phyloP scores from a whole-genome alignment of 1,140 invertebrate species.

The Aphaenogaster rudis region DNA sequence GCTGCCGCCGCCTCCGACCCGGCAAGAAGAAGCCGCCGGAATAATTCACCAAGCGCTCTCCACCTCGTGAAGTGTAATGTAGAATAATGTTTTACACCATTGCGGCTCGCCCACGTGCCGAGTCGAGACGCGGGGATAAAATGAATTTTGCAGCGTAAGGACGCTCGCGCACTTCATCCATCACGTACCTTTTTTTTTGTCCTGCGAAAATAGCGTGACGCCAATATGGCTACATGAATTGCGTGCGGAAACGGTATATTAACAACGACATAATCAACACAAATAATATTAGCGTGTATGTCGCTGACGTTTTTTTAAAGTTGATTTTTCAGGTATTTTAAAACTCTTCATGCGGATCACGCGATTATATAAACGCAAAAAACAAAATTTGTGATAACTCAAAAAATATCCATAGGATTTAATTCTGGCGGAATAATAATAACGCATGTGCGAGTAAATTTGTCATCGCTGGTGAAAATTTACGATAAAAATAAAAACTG shows the following conservation, averaged over 20 bases:
- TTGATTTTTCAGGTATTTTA: neutral
- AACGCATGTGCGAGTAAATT: neutral
- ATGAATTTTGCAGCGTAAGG: conserved; percentile 73
- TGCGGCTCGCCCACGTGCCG: conserved; percentile 32
- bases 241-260: conserved; percentile 29
- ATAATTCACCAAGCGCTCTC: conserved; percentile 69
- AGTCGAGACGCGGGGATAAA: conserved; percentile 41
- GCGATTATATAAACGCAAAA: neutral
- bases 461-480: neutral
- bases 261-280: conserved; percentile 41
- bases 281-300: neutral
- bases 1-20: neutral
- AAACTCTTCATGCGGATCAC: neutral
- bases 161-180: conserved; percentile 64
- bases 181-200: conserved; percentile 62
- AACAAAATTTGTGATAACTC: conserved; percentile 12
- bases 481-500: neutral
- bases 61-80: conserved; percentile 69
- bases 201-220: conserved; percentile 39
- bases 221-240: conserved; percentile 66
- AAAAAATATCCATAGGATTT: neutral
- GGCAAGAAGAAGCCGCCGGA: conserved; percentile 58
- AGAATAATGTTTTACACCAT: conserved; percentile 76
- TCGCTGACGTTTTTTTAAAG: neutral
- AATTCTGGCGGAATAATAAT: neutral